Conservation (phyloP, 2,888 invertebrate species). For the Heliconius ethilla region DNA sequence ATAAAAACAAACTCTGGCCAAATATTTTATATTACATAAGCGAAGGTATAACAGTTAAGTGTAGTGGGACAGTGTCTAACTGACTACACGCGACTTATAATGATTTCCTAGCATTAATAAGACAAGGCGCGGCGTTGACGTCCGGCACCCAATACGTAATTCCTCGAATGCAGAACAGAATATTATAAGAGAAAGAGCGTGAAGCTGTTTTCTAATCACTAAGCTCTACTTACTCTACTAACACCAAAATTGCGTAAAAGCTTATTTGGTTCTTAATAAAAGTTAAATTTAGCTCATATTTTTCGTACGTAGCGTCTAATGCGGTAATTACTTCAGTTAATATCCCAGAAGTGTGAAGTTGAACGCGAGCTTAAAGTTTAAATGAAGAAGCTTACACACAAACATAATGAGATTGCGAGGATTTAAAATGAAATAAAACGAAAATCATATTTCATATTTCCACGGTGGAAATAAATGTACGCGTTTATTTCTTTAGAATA, state of each 20-base stretch:
- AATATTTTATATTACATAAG: too few relatives aligned
- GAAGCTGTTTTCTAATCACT: not conserved
- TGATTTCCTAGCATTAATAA: too few relatives aligned
- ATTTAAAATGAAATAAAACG: not conserved
- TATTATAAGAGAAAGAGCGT: not conserved
- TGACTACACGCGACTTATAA: too few relatives aligned
- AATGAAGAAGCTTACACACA: conserved; percentile 20
- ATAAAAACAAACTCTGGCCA: too few relatives aligned
- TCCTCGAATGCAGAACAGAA: too few relatives aligned
- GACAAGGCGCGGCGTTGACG: too few relatives aligned
- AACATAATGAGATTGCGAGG: conserved; percentile 12
- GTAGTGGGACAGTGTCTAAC: too few relatives aligned
- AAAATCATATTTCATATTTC: not conserved
- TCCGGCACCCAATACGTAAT: too few relatives aligned
- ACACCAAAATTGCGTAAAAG: not conserved
- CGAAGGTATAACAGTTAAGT: too few relatives aligned
- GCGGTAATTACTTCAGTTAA: conserved; percentile 26
- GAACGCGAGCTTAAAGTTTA: conserved; percentile 19
- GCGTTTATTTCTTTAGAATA: not conserved
- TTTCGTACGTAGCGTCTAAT: conserved; percentile 7
- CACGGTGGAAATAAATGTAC: not conserved
- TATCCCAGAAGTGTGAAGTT: conserved; percentile 17
- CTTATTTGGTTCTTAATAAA: not conserved
- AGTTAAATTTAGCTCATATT: not conserved
- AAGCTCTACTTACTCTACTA: not conserved